Percentiles rank a stretch among this genome's conserved stretches.
Evolutionary conservation across 2,888 invertebrate species (phyloP).

Genomic region (Chloromyia formosa): DNA sequence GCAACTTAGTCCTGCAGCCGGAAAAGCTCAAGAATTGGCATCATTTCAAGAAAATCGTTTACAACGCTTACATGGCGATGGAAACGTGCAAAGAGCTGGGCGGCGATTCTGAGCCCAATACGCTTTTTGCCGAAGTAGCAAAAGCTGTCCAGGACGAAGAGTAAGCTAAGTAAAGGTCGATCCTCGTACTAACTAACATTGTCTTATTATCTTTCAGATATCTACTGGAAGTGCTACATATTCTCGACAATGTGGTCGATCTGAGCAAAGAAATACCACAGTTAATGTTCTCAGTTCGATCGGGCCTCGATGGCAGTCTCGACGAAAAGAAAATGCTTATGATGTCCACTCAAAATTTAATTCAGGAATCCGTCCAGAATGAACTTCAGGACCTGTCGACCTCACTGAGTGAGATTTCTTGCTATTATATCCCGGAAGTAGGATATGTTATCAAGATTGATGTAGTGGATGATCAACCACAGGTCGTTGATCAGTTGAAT

Average conservation of each 20-base stretch:
- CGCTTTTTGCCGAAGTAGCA: conserved; percentile 44
- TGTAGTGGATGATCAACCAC: background rate
- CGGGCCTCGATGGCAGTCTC: conserved; percentile 47
- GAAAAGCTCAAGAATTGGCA: conserved; percentile 49
- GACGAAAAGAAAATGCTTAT: conserved; percentile 48
- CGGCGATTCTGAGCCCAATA: conserved; percentile 11
- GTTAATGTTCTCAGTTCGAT: conserved; percentile 48
- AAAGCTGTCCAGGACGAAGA: conserved; percentile 20
- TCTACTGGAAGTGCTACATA: conserved; percentile 41
- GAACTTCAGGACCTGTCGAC: conserved; percentile 34
- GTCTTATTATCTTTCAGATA: conserved; percentile 17
- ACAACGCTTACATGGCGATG: conserved; percentile 44
- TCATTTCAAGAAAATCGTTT: conserved; percentile 47
- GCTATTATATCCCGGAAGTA: conserved; percentile 51
- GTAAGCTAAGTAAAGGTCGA: background rate
- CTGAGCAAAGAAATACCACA: conserved; percentile 46
- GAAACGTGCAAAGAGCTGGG: conserved; percentile 45
- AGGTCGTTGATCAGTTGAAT: background rate
- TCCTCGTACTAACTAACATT: background rate
- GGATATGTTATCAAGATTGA: conserved; percentile 50
- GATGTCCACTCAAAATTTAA: conserved; percentile 38
- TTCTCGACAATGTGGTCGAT: conserved; percentile 50
- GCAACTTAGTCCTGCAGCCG: conserved; percentile 44
- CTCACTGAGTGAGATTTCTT: conserved; percentile 38
- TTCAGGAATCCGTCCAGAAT: conserved; percentile 34